Evolutionary conservation across 2,113 vertebrate genomes (phyloP).

Genomic region (Cryptomyrus ogoouensis): DNA sequence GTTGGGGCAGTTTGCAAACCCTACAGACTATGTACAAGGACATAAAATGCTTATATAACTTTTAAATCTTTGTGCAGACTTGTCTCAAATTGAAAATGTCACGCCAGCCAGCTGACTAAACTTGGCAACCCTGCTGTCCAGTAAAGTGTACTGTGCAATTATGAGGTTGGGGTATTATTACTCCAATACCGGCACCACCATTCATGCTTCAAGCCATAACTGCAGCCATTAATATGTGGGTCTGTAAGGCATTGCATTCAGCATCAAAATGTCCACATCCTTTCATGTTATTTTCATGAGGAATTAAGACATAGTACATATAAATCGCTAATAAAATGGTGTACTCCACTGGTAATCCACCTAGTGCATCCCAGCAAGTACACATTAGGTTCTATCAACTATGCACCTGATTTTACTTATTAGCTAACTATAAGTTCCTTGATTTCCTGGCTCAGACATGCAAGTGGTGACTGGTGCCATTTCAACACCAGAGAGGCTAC

Average conservation of each 20-base stretch:
- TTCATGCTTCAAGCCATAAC: background rate
- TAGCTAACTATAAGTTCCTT: background rate
- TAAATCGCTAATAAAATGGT: background rate
- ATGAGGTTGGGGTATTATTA: background rate
- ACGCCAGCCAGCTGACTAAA: too few species aligned
- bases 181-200: background rate
- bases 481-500: background rate
- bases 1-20: too few species aligned
- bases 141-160: background rate
- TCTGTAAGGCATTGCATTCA: background rate
- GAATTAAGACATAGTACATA: background rate
- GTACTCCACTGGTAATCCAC: background rate
- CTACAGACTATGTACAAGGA: too few species aligned
- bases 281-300: background rate
- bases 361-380: background rate
- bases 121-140: background rate
- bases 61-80: too few species aligned
- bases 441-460: background rate
- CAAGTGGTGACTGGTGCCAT: background rate
- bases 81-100: too few species aligned
- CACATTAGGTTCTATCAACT: background rate
- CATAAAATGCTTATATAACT: too few species aligned
- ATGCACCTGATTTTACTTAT: background rate
- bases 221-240: background rate
- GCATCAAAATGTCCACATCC: background rate